Conservation (phyloP, 2,888 invertebrate species). For the Diarsia mendica region DNA sequence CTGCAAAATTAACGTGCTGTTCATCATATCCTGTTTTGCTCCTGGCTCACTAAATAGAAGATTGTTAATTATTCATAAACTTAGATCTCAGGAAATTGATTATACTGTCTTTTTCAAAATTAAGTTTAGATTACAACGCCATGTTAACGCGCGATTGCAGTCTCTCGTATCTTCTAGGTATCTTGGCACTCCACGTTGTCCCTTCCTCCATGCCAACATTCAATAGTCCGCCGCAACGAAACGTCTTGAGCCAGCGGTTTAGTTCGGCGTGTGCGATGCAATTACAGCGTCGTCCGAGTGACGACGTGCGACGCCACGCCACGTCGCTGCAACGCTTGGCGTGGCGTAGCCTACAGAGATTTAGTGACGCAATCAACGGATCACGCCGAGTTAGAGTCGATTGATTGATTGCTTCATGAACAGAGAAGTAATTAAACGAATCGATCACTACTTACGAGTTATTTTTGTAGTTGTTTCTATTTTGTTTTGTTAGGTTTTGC, state of each 20-base stretch:
- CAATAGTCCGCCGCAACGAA: slow-evolving; percentile 34
- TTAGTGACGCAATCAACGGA: slow-evolving; percentile 43
- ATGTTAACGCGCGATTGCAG: not conserved
- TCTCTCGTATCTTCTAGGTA: not conserved
- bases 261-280: slow-evolving; percentile 47
- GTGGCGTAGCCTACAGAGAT: slow-evolving; percentile 30
- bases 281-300: slow-evolving; percentile 47
- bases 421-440: slow-evolving; percentile 38
- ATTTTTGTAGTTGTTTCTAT: slow-evolving; percentile 19
- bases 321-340: slow-evolving; percentile 5
- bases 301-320: slow-evolving; percentile 35
- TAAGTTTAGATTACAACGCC: not conserved
- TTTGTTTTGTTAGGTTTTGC: not conserved
- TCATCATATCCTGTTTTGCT: not conserved
- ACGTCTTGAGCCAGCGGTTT: slow-evolving; percentile 47
- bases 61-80: not conserved
- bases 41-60: not conserved
- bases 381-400: slow-evolving; percentile 19
- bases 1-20: not conserved
- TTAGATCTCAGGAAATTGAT: no score
- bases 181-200: not conserved
- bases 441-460: slow-evolving; percentile 35
- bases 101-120: not conserved
- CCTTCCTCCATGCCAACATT: not conserved
- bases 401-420: slow-evolving; percentile 42